phyloP scores from a whole-genome alignment of 2,113 vertebrate species.

The Gila orcuttii region DNA sequence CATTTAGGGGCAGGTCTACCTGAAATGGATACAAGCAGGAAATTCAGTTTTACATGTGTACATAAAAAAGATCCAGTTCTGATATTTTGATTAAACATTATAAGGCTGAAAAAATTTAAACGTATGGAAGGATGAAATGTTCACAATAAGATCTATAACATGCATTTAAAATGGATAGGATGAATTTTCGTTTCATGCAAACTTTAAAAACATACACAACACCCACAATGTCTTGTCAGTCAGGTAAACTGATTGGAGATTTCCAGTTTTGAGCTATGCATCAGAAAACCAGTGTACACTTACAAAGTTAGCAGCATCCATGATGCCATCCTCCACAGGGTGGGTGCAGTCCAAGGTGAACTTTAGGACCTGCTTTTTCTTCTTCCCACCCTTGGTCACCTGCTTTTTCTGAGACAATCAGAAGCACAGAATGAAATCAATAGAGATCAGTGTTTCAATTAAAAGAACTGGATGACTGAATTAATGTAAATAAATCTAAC shows the following conservation, averaged over 20 bases:
- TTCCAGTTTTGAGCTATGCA: neutral
- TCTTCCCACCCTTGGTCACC: slow-evolving; percentile 90
- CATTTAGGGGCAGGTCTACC: neutral
- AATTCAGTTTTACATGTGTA: neutral
- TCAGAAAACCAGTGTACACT: slow-evolving; percentile 60
- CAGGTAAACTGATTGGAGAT: neutral
- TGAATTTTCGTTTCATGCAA: too few relatives aligned
- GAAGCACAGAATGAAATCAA: neutral
- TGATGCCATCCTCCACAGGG: slow-evolving; percentile 98
- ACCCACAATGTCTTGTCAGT: neutral
- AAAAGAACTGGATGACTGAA: fast-evolving
- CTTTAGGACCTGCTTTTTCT: slow-evolving; percentile 95
- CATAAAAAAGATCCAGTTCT: too few relatives aligned
- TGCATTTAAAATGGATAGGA: too few relatives aligned
- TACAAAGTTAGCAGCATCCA: slow-evolving; percentile 98
- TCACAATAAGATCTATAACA: too few relatives aligned
- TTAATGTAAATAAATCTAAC: neutral
- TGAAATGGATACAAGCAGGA: neutral
- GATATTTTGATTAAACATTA: too few relatives aligned
- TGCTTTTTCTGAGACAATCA: slow-evolving; percentile 83
- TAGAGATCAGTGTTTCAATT: fast-evolving
- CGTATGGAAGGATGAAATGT: too few relatives aligned
- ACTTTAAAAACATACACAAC: neutral
- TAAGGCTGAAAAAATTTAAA: too few relatives aligned
- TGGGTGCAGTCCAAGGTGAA: slow-evolving; percentile 98